phyloP scores from a whole-genome alignment of 2,888 invertebrate genomes.

The Neocrepidodera transversa region DNA sequence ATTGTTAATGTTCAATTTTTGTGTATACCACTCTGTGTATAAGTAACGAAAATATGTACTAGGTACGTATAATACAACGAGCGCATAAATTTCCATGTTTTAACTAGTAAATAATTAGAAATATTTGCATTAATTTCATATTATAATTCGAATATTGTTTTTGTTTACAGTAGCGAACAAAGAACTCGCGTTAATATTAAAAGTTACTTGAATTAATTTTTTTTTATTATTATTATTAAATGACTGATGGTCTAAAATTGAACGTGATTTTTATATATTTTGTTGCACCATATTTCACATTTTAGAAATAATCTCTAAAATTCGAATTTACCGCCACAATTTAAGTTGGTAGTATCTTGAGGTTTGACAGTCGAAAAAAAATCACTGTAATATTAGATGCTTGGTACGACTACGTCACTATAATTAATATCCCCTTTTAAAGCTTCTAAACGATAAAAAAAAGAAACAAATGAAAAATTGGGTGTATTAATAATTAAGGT shows the following conservation, averaged over 20 bases:
- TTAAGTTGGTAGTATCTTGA: too few relatives aligned
- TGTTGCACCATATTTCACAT: too few relatives aligned
- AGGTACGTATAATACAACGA: neutral
- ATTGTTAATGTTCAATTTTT: too few relatives aligned
- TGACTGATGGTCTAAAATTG: neutral
- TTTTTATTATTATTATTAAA: neutral
- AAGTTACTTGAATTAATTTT: slow-evolving; percentile 2
- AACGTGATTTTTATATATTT: neutral
- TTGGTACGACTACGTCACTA: too few relatives aligned
- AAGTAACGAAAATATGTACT: slow-evolving; percentile 4
- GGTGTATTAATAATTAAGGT: too few relatives aligned
- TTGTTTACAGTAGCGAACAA: slow-evolving; percentile 32
- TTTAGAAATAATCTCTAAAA: too few relatives aligned
- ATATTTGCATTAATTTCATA: slow-evolving; percentile 28
- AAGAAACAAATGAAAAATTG: too few relatives aligned
- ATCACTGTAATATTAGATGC: too few relatives aligned
- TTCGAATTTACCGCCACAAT: too few relatives aligned
- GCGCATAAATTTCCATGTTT: slow-evolving; percentile 22
- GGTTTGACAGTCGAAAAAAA: too few relatives aligned
- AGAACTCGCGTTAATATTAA: slow-evolving; percentile 17
- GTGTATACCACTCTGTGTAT: neutral
- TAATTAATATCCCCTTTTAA: too few relatives aligned
- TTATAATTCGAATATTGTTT: slow-evolving; percentile 29
- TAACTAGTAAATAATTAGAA: slow-evolving; percentile 14
- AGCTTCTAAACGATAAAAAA: too few relatives aligned